Base-by-base conservation (phyloP, 2,113 vertebrate genomes). In the Diadophis punctatus region DNA sequence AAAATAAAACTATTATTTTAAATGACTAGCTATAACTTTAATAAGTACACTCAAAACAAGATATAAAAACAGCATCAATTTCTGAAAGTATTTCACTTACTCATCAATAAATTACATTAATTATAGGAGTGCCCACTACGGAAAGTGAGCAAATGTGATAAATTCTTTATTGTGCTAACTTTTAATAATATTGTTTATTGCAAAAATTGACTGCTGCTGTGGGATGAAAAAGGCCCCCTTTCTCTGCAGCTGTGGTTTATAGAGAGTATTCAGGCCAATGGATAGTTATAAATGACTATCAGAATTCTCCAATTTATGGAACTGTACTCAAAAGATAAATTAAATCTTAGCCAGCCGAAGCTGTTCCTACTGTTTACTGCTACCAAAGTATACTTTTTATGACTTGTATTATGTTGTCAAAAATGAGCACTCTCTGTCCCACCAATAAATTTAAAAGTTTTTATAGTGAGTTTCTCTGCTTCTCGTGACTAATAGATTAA, bases 21-120 rank as follows among this genome's bases (percentile, higher is more conserved):
- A 93, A 86, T 52, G 48, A 25, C 30, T 92, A 9, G 86, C 14
- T 56, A 93, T 90, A 39, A 93, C n/a, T 48, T 63, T 86, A 86
- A 51, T 55, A 52, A 60, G 46, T 86, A 85, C 74, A 60, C 49
- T 90, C 53, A 86, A 86, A 51, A 49, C 55, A 60, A 12, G 46
- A 7, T 87, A 39, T 63, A 48, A 20, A 39, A 46, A 51, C 30
- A 86, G 46, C 43, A 30, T 48, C 49, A 22, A 51, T 46, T 14
- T 58, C 85, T 39, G 11, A 63, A 86, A 90, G 51, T 48, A 89
- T 51, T 92, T 55, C 88, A 80, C 51, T 46, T 88, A 34, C 39
- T 52, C 49, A 63, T 80, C 43, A 58, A 89, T 80, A 74, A 84
- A 80, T 92, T 92, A 23, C 46, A 48, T 80, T 46, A n/a, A 43